These are phyloP conservation scores for Pachymerium ferrugineum DNA, from an alignment of 2,888 invertebrate genomes.

Conservation along the genomic window DNA sequence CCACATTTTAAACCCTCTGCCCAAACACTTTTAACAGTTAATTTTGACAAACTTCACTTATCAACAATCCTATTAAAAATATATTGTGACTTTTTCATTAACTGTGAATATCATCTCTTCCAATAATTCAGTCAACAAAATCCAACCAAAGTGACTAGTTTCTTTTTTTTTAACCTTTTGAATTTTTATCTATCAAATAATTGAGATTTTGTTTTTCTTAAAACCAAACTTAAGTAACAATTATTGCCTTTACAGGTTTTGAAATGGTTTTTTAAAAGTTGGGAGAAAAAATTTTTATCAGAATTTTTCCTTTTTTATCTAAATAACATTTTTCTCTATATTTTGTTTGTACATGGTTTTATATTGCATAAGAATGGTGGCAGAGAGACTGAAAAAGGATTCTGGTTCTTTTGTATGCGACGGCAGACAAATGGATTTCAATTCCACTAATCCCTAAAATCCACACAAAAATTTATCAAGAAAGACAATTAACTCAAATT, in stretches of 20 bases:
- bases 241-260: not conserved
- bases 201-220: too few species aligned
- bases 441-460: not conserved
- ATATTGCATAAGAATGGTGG: not conserved
- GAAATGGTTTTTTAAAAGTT: not conserved
- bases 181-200: not conserved
- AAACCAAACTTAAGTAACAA: conserved; percentile 6
- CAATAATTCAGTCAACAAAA: not conserved
- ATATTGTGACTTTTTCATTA: not conserved
- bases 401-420: not conserved
- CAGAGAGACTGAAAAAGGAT: not conserved
- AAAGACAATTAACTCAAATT: not conserved
- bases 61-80: conserved; percentile 11
- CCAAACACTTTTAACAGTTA: too few species aligned
- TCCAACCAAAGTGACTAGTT: not conserved
- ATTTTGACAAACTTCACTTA: too few species aligned
- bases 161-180: not conserved
- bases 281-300: not conserved
- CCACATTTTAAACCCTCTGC: too few species aligned
- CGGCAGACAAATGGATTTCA: conserved; percentile 7
- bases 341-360: not conserved
- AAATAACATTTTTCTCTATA: conserved; percentile 5
- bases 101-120: too few species aligned
- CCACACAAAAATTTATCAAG: not conserved
- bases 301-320: not conserved